Percentiles rank a stretch among this genome's conserved stretches.
Evolutionary conservation across 2,797 vertebrate genomes (phyloP).

Genomic region (Iguana delicatissima): DNA sequence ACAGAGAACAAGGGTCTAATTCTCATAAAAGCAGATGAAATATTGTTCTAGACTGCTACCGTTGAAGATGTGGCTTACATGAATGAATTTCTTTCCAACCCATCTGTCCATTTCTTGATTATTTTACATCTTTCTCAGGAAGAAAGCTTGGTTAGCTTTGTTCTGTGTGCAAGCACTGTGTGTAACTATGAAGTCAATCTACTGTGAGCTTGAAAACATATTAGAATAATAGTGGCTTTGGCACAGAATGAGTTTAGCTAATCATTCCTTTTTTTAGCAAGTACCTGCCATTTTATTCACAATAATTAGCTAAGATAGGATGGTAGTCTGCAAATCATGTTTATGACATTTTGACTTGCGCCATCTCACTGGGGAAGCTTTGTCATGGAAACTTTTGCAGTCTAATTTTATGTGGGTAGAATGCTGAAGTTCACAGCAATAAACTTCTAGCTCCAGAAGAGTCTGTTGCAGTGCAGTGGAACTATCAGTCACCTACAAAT

Average conservation of each 20-base stretch:
- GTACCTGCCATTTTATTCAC: background rate
- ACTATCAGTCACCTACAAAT: background rate
- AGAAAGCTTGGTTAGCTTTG: background rate
- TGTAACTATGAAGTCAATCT: background rate
- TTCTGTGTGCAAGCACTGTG: background rate
- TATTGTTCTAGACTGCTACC: background rate
- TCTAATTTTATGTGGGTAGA: background rate
- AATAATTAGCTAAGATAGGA: background rate
- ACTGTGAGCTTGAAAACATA: background rate
- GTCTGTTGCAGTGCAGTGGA: background rate
- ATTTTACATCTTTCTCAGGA: background rate
- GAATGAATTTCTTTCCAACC: background rate
- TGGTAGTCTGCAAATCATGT: background rate
- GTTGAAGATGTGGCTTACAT: background rate
- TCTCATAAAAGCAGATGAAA: background rate
- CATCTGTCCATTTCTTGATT: background rate
- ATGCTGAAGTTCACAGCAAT: background rate
- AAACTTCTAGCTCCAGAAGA: background rate
- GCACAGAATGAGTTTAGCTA: background rate
- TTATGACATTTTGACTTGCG: background rate
- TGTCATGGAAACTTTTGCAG: conserved; percentile 1
- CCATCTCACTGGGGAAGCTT: background rate
- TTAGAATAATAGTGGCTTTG: background rate
- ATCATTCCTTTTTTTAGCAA: background rate
- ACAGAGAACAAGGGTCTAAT: background rate